Conservation (phyloP, 1,140 invertebrate genomes). For the Platorchestia sp. region DNA sequence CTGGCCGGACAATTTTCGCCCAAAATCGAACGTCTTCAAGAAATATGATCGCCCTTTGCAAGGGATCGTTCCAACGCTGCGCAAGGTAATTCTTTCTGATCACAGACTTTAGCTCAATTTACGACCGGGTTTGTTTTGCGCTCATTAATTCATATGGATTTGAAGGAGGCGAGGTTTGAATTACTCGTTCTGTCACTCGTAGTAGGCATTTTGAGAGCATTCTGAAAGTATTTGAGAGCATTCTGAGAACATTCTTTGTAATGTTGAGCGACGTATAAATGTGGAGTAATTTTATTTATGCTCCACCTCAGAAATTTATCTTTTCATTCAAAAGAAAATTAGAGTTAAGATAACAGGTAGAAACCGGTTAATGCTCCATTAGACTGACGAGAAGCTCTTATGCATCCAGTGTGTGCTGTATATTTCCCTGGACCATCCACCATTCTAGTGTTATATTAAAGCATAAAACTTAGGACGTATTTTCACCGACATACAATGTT, state of each 20-base stretch:
- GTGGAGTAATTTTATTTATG: background rate
- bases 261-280: background rate
- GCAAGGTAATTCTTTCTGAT: background rate
- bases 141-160: slow-evolving; percentile 16
- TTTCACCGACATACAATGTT: no score
- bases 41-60: slow-evolving; percentile 2
- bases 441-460: no score
- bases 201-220: background rate
- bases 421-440: no score
- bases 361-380: no score
- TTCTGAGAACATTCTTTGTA: background rate
- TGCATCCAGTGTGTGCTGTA: no score
- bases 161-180: background rate
- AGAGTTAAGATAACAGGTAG: no score
- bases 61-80: background rate
- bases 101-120: background rate
- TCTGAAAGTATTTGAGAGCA: no score
- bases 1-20: background rate
- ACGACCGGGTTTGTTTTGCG: background rate
- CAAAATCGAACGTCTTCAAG: slow-evolving; percentile 17
- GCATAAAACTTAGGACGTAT: no score
- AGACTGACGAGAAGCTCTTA: no score
- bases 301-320: background rate
- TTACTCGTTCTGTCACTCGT: background rate
- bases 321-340: no score